These are phyloP conservation scores for Cremastinae sp. DNA, from an alignment of 2,888 invertebrate genomes.

Conservation along the genomic window DNA sequence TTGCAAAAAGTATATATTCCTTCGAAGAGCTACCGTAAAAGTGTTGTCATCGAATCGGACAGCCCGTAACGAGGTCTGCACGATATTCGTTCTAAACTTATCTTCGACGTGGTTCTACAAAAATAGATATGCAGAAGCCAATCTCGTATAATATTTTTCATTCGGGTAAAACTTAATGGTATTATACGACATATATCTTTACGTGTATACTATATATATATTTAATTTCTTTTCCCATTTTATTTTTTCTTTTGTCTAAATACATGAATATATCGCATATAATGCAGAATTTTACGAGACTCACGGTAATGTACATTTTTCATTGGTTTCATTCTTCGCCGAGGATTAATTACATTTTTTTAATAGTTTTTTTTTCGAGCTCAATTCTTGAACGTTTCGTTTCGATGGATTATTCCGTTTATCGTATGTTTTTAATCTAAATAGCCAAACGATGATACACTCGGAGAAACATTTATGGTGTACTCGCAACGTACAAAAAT, in stretches of 20 bases:
- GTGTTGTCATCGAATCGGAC: too few species aligned
- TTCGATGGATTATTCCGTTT: too few species aligned
- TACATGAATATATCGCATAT: conserved; percentile 31
- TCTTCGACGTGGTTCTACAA: too few species aligned
- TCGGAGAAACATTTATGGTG: too few species aligned
- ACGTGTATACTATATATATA: too few species aligned
- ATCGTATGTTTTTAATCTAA: too few species aligned
- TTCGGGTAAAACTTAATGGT: not conserved
- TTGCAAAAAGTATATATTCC: too few species aligned
- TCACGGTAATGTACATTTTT: conserved; percentile 4
- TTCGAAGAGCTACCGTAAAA: too few species aligned
- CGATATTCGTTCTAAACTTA: too few species aligned
- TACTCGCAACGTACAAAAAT: too few species aligned
- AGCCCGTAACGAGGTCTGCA: too few species aligned
- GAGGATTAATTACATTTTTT: not conserved
- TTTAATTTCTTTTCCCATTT: not conserved
- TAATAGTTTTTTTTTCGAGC: not conserved
- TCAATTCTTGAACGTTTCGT: conserved; percentile 16
- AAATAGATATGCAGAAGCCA: not conserved
- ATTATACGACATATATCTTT: not conserved
- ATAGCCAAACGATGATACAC: too few species aligned
- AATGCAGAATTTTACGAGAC: conserved; percentile 22
- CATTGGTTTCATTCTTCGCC: not conserved
- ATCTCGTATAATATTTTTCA: not conserved
- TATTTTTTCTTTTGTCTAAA: conserved; percentile 27